A percentile compares a stretch with the other conserved stretches of the same genome.
These are phyloP conservation scores for Nautilus pompilius DNA, from an alignment of 1,140 invertebrate genomes.

Conservation along the genomic window DNA sequence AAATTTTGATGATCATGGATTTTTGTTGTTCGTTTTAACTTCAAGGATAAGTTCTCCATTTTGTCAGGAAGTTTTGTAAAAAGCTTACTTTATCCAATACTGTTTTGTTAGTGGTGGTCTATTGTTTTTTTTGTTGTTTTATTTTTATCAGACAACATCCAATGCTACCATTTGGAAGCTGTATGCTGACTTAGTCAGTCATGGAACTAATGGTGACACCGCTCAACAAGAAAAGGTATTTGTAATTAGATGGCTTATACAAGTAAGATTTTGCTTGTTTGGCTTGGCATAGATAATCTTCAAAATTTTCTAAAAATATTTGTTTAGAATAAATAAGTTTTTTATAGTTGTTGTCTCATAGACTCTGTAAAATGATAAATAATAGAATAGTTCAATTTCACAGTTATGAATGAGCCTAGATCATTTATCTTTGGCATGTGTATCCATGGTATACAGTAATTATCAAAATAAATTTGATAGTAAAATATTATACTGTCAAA, in stretches of 20 bases:
- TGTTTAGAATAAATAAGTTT: not conserved
- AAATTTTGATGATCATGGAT: too few relatives aligned
- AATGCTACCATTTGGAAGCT: conserved; percentile 15
- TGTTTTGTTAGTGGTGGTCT: not conserved
- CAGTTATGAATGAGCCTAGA: too few relatives aligned
- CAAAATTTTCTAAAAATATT: too few relatives aligned
- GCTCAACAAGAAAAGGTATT: conserved; percentile 15
- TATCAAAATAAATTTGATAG: too few relatives aligned
- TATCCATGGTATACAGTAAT: too few relatives aligned
- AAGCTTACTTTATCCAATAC: not conserved
- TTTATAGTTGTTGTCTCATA: not conserved
- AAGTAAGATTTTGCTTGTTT: too few relatives aligned
- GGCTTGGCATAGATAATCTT: too few relatives aligned
- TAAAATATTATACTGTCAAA: too few relatives aligned
- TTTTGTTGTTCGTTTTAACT: not conserved
- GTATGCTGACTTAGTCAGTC: conserved; percentile 14
- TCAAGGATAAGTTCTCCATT: not conserved
- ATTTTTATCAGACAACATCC: conserved; percentile 9
- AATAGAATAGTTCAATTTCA: too few relatives aligned
- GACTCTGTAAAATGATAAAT: too few relatives aligned
- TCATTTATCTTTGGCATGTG: too few relatives aligned
- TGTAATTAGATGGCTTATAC: too few relatives aligned
- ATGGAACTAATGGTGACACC: not conserved
- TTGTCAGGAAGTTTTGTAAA: not conserved
- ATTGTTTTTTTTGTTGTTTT: not conserved